Conservation (phyloP, 2,113 vertebrate species). For the Heliornis fulica region DNA sequence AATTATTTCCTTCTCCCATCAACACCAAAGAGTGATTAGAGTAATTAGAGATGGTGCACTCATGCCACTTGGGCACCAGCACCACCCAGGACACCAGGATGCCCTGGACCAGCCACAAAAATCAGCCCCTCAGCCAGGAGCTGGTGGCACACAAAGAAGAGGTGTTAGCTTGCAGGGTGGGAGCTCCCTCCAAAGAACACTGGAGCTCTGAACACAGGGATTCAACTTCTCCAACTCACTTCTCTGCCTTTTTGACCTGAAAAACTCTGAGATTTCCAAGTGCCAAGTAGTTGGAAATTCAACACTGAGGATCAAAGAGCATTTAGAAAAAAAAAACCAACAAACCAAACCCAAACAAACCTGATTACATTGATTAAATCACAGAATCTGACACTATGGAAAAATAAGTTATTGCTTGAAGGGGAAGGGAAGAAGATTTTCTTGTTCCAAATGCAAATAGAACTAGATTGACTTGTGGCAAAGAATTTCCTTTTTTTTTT, state of each 20-base stretch:
- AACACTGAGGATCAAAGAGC: neutral
- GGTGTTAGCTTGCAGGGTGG: neutral
- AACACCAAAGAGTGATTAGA: neutral
- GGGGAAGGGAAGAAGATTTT: neutral
- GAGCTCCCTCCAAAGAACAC: neutral
- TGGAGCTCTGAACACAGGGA: neutral
- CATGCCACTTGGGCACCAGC: neutral
- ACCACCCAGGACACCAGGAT: neutral
- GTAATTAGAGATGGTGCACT: neutral
- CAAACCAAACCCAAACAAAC: too few relatives aligned
- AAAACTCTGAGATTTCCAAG: neutral
- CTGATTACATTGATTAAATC: neutral
- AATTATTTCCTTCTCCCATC: neutral
- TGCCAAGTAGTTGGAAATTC: neutral
- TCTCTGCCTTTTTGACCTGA: neutral
- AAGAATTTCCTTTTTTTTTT: neutral
- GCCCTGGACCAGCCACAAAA: neutral
- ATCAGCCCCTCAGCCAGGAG: neutral
- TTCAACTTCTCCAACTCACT: neutral
- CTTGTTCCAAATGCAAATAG: neutral
- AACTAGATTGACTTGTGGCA: neutral
- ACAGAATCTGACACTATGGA: neutral
- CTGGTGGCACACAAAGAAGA: rapidly evolving
- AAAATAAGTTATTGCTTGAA: neutral
- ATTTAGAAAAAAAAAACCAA: neutral